These are phyloP conservation scores for Rhombomys opimus DNA, from an alignment of 2,113 vertebrate species.

Conservation along the genomic window DNA sequence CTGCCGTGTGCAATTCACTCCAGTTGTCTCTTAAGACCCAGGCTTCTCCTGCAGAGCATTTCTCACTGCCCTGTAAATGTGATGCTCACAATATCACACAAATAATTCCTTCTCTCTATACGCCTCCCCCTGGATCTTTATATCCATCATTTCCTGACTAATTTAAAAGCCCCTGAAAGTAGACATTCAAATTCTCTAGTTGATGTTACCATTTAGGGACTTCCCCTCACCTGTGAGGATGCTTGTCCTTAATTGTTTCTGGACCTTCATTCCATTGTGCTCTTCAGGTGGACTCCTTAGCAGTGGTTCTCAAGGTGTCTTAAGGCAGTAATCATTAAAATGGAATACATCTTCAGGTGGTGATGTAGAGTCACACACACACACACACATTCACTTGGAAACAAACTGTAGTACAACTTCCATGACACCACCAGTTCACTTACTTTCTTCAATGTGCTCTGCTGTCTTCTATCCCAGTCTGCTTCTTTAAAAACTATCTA, in stretches of 20 bases:
- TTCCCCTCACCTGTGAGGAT: neutral
- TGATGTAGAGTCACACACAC: neutral
- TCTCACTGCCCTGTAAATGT: neutral
- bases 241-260: neutral
- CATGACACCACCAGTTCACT: neutral
- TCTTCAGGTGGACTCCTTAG: neutral
- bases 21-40: neutral
- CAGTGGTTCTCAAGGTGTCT: neutral
- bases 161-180: neutral
- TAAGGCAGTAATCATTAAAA: neutral
- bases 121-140: neutral
- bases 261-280: neutral
- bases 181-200: neutral
- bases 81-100: neutral
- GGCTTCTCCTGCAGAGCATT: neutral
- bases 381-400: neutral
- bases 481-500: neutral
- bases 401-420: neutral
- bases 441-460: neutral
- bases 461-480: neutral
- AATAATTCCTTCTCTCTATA: neutral
- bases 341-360: neutral
- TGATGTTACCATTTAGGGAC: neutral
- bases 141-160: conserved; percentile 19
- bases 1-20: neutral